phyloP scores from a whole-genome alignment of 2,797 vertebrate species.

The Monodelphis domestica region DNA sequence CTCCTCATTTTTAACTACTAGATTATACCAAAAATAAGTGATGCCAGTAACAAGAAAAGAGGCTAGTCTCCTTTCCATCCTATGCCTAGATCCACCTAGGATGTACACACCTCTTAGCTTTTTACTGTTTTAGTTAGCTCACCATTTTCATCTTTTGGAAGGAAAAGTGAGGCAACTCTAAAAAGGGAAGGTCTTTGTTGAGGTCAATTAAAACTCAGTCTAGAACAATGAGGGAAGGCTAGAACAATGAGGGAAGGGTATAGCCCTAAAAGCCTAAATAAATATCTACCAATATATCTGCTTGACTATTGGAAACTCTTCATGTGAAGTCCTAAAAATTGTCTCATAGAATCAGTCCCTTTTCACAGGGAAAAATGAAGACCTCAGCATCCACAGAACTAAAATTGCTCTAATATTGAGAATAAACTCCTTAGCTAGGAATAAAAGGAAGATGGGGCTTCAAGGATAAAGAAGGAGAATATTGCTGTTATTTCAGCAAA shows the following conservation, averaged over 20 bases:
- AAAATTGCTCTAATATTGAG: neutral
- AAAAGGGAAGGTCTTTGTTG: neutral
- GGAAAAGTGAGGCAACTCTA: neutral
- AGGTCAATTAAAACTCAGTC: neutral
- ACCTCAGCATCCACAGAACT: neutral
- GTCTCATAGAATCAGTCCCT: neutral
- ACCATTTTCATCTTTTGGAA: neutral
- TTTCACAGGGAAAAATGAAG: neutral
- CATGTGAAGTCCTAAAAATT: neutral
- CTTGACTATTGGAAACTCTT: neutral
- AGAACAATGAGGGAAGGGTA: neutral
- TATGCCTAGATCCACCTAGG: neutral
- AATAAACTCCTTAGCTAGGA: neutral
- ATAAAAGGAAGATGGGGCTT: neutral
- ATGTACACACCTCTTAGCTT: neutral
- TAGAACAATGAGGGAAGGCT: neutral
- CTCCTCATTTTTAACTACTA: neutral
- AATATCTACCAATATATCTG: neutral
- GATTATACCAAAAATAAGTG: neutral
- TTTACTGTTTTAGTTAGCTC: neutral
- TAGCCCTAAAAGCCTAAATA: neutral
- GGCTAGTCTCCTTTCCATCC: neutral
- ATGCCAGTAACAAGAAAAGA: neutral
- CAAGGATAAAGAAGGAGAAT: neutral
- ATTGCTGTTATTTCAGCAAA: neutral